These are phyloP conservation scores for Rhagologus leucostigma DNA, from an alignment of 2,113 vertebrate species.

Conservation along the genomic window DNA sequence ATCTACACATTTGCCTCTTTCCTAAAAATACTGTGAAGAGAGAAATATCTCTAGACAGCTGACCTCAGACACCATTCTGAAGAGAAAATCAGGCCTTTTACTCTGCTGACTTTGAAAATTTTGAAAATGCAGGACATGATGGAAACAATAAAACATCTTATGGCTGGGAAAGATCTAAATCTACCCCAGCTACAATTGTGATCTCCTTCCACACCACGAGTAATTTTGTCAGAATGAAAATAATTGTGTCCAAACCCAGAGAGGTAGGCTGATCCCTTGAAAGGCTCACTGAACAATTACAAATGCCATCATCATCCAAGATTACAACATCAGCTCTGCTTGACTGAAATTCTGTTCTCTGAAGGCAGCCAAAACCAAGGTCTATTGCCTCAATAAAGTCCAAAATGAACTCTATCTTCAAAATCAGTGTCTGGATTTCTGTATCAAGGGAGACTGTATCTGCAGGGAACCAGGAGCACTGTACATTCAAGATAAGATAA, in stretches of 20 bases:
- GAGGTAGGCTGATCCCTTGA: background rate
- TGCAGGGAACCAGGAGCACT: background rate
- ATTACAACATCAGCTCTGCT: background rate
- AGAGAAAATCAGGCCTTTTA: background rate
- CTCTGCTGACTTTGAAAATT: background rate
- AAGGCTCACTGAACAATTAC: constrained; percentile 7
- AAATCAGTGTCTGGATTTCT: background rate
- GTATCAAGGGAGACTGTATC: background rate
- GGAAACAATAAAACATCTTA: background rate
- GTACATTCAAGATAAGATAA: background rate
- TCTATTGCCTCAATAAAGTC: background rate
- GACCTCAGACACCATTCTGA: background rate
- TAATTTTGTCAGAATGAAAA: background rate
- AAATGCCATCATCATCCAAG: background rate
- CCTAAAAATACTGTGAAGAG: background rate
- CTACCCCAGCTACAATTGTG: background rate
- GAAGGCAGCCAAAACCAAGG: background rate
- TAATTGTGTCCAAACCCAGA: background rate
- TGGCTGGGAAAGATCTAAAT: background rate
- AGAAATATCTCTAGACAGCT: background rate
- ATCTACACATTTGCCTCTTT: background rate
- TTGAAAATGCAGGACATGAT: background rate
- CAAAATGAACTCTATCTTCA: background rate
- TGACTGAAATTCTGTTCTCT: constrained; percentile 8
- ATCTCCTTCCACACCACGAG: background rate